phyloP scores from a whole-genome alignment of 2,888 invertebrate species.

The Erynnis tages region DNA sequence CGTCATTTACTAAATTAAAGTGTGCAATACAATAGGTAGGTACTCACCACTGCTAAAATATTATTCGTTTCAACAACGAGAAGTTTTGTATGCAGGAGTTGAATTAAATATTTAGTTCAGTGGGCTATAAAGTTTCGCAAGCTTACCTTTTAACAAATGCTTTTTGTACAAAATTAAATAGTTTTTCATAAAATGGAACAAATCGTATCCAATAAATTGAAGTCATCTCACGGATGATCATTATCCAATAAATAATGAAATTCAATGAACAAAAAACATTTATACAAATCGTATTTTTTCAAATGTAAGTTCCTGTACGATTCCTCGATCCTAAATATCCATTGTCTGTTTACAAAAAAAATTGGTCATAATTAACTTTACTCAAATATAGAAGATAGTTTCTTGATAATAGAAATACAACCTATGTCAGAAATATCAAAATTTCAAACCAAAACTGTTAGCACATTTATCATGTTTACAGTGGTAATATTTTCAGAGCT shows the following conservation, averaged over 20 bases:
- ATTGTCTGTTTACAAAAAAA: too few species aligned
- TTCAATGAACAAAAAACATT: too few species aligned
- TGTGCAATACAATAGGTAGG: not conserved
- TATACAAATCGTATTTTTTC: too few species aligned
- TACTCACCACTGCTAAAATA: not conserved
- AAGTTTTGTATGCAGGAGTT: not conserved
- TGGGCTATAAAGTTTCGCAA: not conserved
- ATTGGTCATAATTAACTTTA: too few species aligned
- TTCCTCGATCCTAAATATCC: too few species aligned
- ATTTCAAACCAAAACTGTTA: slow-evolving; percentile 52
- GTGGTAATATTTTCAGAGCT: slow-evolving; percentile 65
- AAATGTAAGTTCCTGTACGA: too few species aligned
- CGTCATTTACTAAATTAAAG: not conserved
- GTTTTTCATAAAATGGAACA: not conserved
- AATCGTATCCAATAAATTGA: not conserved
- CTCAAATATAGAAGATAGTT: too few species aligned
- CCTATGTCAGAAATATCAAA: slow-evolving; percentile 24
- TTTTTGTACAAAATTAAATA: slow-evolving; percentile 2
- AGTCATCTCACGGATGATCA: too few species aligned
- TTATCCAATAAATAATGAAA: too few species aligned
- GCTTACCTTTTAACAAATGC: not conserved
- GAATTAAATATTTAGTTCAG: slow-evolving; percentile 8
- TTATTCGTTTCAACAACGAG: not conserved
- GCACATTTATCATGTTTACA: slow-evolving; percentile 67
- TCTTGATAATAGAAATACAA: too few species aligned